These are phyloP conservation scores for Emys orbicularis DNA, from an alignment of 2,797 vertebrate species.

Conservation along the genomic window DNA sequence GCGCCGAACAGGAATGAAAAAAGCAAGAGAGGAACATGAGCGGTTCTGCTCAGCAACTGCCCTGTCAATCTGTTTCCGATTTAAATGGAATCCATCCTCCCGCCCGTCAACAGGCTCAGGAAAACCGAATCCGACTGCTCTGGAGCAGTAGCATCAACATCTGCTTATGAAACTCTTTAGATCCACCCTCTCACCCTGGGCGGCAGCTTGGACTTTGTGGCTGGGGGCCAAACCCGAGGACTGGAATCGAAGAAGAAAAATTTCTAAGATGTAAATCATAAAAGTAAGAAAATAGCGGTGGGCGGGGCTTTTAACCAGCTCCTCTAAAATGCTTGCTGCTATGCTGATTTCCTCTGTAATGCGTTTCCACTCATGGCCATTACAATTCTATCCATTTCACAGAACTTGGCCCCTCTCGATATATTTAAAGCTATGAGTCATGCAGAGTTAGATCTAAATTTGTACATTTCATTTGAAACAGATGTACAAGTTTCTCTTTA, in stretches of 20 bases:
- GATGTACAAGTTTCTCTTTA: not conserved
- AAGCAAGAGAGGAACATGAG: not conserved
- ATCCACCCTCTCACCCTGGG: not conserved
- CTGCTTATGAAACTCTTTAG: not conserved
- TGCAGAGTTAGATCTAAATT: not conserved
- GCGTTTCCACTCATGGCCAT: not conserved
- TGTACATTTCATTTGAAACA: conserved; percentile 51
- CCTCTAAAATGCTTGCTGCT: not conserved
- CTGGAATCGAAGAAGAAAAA: not conserved
- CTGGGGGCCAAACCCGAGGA: not conserved
- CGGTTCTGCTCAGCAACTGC: not conserved
- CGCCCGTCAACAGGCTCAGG: not conserved
- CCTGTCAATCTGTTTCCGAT: not conserved
- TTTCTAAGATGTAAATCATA: not conserved
- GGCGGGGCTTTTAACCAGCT: not conserved
- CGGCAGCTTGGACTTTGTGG: not conserved
- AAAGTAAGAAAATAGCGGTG: not conserved
- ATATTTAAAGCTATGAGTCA: not conserved
- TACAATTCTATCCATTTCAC: not conserved
- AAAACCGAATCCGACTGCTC: not conserved
- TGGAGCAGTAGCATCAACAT: not conserved
- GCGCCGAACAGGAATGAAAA: accelerated
- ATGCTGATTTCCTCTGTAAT: not conserved
- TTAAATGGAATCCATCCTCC: not conserved
- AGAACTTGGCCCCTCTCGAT: not conserved